phyloP scores from a whole-genome alignment of 2,113 vertebrate genomes.

The Leptosomus discolor region DNA sequence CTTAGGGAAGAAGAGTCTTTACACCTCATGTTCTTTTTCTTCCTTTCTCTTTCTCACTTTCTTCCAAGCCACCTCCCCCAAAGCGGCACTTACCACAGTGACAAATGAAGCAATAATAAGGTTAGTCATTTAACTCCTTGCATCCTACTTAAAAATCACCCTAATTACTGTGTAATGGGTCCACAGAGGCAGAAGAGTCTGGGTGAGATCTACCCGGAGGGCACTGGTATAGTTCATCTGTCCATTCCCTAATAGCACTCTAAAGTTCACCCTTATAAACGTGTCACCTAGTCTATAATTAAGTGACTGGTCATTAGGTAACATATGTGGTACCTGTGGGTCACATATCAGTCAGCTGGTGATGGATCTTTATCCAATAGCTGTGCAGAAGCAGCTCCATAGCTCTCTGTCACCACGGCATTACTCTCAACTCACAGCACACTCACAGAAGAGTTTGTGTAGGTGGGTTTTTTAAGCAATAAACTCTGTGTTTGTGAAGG shows the following conservation, averaged over 20 bases:
- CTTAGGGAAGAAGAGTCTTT: neutral
- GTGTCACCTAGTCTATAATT: slow-evolving; percentile 91
- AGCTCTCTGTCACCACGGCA: slow-evolving; percentile 59
- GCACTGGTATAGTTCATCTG: slow-evolving; percentile 82
- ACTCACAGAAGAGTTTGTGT: neutral
- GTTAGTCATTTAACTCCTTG: slow-evolving; percentile 97
- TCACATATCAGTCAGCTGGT: slow-evolving; percentile 86
- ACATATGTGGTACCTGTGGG: slow-evolving; percentile 85
- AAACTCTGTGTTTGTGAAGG: neutral
- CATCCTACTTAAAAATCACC: slow-evolving; percentile 89
- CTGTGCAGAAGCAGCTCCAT: slow-evolving; percentile 57
- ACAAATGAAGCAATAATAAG: slow-evolving; percentile 90
- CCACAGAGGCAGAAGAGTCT: slow-evolving; percentile 78
- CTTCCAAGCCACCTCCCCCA: slow-evolving; percentile 47
- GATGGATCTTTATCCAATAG: slow-evolving; percentile 94
- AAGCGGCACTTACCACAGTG: slow-evolving; percentile 74
- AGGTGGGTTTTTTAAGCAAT: neutral
- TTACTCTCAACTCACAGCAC: neutral
- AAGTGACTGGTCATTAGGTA: slow-evolving; percentile 90
- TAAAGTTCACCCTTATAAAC: slow-evolving; percentile 99
- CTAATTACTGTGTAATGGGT: slow-evolving; percentile 97
- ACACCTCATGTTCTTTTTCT: neutral
- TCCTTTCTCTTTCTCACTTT: neutral
- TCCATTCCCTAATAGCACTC: slow-evolving; percentile 85
- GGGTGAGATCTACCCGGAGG: slow-evolving; percentile 85